Percentiles rank a stretch among this genome's conserved stretches.
Conservation (phyloP, 2,113 vertebrate genomes). For the Chiloscyllium plagiosum region DNA sequence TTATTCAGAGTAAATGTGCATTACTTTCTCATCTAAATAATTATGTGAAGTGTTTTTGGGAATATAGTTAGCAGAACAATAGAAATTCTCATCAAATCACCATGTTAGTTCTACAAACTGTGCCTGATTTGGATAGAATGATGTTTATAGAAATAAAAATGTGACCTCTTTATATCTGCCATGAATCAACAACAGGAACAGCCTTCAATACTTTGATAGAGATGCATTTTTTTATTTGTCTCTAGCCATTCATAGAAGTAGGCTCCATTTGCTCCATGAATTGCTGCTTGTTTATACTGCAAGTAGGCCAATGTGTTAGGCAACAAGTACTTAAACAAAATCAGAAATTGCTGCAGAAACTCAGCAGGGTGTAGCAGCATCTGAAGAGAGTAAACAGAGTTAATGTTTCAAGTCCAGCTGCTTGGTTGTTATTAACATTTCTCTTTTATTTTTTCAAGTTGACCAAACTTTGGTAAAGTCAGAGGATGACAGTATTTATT, state of each 20-base stretch:
- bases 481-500: conserved; percentile 70
- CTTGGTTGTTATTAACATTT: not conserved
- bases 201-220: not conserved
- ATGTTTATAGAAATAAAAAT: not conserved
- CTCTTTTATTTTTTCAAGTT: conserved; percentile 53
- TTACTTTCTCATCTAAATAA: not conserved
- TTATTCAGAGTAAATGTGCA: not conserved
- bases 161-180: not conserved
- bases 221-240: not conserved
- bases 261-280: too few species aligned
- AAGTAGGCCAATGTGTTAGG: not conserved
- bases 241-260: not conserved
- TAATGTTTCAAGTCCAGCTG: too few species aligned
- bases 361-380: too few species aligned
- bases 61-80: not conserved
- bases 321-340: not conserved
- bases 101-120: not conserved
- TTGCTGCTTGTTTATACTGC: not conserved
- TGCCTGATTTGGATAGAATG: not conserved
- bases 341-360: too few species aligned
- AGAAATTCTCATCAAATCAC: not conserved
- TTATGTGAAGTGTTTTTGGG: not conserved
- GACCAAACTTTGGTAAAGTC: conserved; percentile 65
- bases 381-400: too few species aligned
- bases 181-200: not conserved